Evolutionary conservation across 2,888 invertebrate genomes (phyloP), one percentile per base, ranked within the genome.

Genomic region (Electrophaes corylata): DNA sequence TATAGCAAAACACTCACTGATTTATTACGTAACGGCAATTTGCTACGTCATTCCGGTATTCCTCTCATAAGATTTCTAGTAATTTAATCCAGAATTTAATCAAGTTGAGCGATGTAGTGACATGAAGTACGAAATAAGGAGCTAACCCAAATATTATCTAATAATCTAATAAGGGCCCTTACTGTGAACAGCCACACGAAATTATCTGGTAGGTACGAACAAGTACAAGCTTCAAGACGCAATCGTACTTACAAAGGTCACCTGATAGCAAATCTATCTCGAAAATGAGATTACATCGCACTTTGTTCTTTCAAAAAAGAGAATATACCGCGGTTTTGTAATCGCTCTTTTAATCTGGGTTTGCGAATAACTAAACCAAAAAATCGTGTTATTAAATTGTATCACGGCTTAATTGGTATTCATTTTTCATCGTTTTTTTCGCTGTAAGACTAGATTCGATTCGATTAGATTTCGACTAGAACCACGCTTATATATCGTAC

Each of bases 31-130:
- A 10, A 29, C 5, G 26, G 10, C 10, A 29, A 29, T 29, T 29
- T 29, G 10, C 10, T 10, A 4, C 23, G 23, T 29, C 26, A 10
- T 29, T 10, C 43, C 41, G 44, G 51, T 62, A 41, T 64, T 58
- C 58, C 54, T 60, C 62, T 40, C 57, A 64, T 62, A 68, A 64
- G 67, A 63, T 64, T 65, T 64, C 67, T 59, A 59, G 67, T 73
- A 72, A 81, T 75, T 76, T 39, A 39, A 54, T 37, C 40, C 70
- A 75, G 75, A 80, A 78, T 78, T 78, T 78, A 79, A 82, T 81
- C 76, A 74, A 73, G 70, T 68, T 72, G 52, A 59, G 51, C 53
- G 53, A 47, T 45, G 26, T 47, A 33, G 53, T 62, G 54, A 69
- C 65, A 63, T 66, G 61, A 75, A 52, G 56, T 48, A 68, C 62